Evolutionary conservation across 2,888 invertebrate species (phyloP), one percentile per base, ranked within the genome.

Genomic region (Drosophila buzzatii): DNA sequence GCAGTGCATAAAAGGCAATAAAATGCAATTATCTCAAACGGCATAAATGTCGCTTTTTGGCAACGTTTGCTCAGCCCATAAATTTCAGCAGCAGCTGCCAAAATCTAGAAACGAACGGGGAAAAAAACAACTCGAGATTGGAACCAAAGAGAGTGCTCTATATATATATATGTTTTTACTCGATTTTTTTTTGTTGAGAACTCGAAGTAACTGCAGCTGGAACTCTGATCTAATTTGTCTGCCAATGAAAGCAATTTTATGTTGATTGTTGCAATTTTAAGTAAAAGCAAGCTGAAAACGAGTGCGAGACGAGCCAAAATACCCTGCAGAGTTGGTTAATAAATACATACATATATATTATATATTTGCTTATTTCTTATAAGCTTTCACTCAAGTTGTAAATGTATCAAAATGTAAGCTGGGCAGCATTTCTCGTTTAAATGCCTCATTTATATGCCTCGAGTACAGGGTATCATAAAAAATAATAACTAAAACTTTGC

Each of bases 11-110:
- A 86, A 86, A 83, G 83, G 83, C 85, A 85, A 86, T 86, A 87
- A 87, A 86, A 85, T 86, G 85, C 83, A 86, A 87, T 87, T 87
- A 86, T 86, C 85, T 87, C 82, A 83, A 87, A 86, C 73, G 87
- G 83, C 82, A 85, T 85, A 87, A 86, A 85, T 85, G 87, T 85
- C 84, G 78, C 81, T 76, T 85, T 86, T 85, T 85, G 84, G 84
- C 84, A 85, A 82, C 84, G 88, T 76, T 85, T 74, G 76, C 78
- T 60, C 62, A 74, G 76, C 78, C 73, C 81, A 85, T 85, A 85
- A 81, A 82, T 87, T 85, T 58, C 66, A 66, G 47, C 68, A 84
- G 79, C 85, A 78, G 71, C 72, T 81, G 85, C 79, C 80, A 84
- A 82, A 79, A 62, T 65, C 49, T 47, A 66, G 62, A 68, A 57